A percentile compares a stretch with the other conserved stretches of the same genome.
Conservation (phyloP, 2,888 invertebrate genomes). For the Plebejus anna region DNA sequence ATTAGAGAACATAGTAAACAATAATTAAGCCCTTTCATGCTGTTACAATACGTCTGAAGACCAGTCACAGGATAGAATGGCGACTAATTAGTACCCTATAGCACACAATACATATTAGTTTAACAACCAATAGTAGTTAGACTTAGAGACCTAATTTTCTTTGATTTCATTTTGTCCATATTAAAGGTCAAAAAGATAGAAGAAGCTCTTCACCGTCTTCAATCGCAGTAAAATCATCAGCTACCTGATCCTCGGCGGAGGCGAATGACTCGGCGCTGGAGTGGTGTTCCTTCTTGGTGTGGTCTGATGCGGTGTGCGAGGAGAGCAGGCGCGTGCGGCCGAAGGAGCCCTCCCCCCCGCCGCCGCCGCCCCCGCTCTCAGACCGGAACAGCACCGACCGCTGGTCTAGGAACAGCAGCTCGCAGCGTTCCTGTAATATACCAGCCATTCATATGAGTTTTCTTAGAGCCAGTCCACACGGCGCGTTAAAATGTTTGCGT, state of each 20-base stretch:
- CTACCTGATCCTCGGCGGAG: conserved; percentile 94
- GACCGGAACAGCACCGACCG: conserved; percentile 92
- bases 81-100: too few species aligned
- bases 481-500: too few species aligned
- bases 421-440: conserved; percentile 86
- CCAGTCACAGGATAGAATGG: too few species aligned
- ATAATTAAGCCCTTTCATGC: too few species aligned
- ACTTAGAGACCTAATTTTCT: too few species aligned
- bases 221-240: background rate
- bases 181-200: too few species aligned
- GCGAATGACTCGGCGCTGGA: conserved; percentile 97
- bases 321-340: conserved; percentile 60
- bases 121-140: too few species aligned
- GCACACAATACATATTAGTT: too few species aligned
- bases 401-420: conserved; percentile 92
- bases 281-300: conserved; percentile 81
- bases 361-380: conserved; percentile 82
- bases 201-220: too few species aligned
- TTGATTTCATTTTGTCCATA: too few species aligned
- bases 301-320: conserved; percentile 67
- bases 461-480: too few species aligned
- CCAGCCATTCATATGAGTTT: background rate
- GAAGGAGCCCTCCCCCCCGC: conserved; percentile 46
- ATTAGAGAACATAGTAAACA: background rate
- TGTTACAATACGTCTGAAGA: too few species aligned